A percentile compares a stretch with the other conserved stretches of the same genome.
Conservation (phyloP, 1,140 invertebrate species). For the Ruditapes philippinarum region DNA sequence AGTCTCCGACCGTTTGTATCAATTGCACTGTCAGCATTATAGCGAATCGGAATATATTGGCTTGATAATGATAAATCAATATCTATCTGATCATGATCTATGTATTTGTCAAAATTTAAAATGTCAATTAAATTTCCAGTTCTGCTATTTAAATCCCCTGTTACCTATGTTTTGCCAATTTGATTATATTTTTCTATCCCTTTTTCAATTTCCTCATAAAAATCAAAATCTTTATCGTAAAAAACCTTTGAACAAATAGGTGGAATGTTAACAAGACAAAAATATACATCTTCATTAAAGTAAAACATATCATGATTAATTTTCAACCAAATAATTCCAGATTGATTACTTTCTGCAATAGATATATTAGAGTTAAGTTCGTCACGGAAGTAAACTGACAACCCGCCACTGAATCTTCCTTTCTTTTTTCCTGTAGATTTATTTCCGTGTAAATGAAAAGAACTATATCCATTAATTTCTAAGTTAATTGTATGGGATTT, state of each 20-base stretch:
- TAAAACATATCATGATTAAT: not conserved
- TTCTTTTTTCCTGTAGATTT: too few species aligned
- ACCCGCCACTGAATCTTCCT: not conserved
- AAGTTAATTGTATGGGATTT: not conserved
- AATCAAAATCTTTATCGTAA: too few species aligned
- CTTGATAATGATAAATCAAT: not conserved
- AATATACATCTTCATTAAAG: not conserved
- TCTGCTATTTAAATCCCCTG: not conserved
- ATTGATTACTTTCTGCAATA: not conserved
- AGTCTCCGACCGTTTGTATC: not conserved
- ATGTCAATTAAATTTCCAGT: not conserved
- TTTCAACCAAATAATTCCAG: not conserved
- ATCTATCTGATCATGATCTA: not conserved
- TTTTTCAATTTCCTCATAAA: not conserved
- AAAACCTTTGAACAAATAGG: not conserved
- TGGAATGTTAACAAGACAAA: not conserved
- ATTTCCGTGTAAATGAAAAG: not conserved
- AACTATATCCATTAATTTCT: not conserved
- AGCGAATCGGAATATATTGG: not conserved
- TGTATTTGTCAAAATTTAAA: not conserved
- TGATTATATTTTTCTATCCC: not conserved
- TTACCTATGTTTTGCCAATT: not conserved
- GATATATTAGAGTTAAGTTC: not conserved
- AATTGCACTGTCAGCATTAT: not conserved
- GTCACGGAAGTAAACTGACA: not conserved